Conservation (phyloP, 2,888 invertebrate genomes). For the Nemurella pictetii region DNA sequence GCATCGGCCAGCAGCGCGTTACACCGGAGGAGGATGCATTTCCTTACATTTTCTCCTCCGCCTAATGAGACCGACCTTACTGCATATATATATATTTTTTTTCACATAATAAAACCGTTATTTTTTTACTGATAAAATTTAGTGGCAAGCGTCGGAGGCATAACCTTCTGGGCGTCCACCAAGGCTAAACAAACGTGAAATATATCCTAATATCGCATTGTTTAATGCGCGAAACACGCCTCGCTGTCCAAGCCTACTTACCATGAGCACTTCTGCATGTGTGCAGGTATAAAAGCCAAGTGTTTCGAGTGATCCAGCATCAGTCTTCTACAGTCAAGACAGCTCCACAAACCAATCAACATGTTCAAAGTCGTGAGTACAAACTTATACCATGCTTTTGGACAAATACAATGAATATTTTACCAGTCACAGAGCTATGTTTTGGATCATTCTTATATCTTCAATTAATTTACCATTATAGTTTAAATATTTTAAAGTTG, state of each 20-base stretch:
- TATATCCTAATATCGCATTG: neutral
- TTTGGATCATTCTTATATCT: no score
- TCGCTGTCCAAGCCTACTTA: neutral
- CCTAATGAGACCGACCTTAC: neutral
- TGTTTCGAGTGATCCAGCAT: neutral
- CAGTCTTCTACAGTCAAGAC: conserved; percentile 21
- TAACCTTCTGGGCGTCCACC: neutral
- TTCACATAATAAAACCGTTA: neutral
- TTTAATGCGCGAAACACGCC: neutral
- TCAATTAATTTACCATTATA: no score
- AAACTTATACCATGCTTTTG: neutral
- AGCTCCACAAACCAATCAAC: conserved; percentile 25
- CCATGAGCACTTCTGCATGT: neutral
- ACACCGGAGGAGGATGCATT: neutral
- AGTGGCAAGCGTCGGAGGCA: neutral
- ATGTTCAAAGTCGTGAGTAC: conserved; percentile 30
- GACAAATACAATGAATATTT: no score
- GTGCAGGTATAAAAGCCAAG: neutral
- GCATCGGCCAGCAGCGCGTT: no score
- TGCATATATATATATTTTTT: neutral
- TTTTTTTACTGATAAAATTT: neutral
- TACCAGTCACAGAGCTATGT: no score
- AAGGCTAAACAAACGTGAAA: neutral
- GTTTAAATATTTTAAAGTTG: no score
- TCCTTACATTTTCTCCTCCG: neutral